Evolutionary conservation across 2,888 invertebrate genomes (phyloP), one percentile per base, ranked within the genome.

Genomic region (Lissocephala sabroskyi): DNA sequence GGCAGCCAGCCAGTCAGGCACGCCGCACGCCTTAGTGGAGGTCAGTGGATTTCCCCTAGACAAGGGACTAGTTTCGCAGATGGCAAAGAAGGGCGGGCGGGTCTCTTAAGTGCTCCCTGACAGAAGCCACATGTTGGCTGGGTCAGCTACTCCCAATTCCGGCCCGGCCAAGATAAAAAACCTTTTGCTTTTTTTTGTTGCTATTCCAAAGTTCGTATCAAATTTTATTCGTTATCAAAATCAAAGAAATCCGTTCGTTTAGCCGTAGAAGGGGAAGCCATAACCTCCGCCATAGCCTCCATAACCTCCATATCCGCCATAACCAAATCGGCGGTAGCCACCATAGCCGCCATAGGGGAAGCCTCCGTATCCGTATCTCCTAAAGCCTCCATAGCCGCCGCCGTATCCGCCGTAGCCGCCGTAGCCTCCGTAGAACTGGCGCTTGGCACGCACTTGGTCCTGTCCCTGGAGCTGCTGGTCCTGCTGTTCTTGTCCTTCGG

Each of bases 11-110:
- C n/a, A n/a, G n/a, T n/a, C n/a, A 52, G 54, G 52, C 61, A 59
- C 56, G n/a, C n/a, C n/a, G 54, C 60, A 56, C 68, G 47, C 16
- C 53, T 55, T 32, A 44, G 47, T 36, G 29, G 59, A 65, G 76
- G 74, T 79, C 66, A 70, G 60, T 55, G 51, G 52, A 59, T 59
- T 65, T 55, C 56, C 56, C 60, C 61, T n/a, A 60, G 60, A 35
- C 42, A 65, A 77, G 81, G 79, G n/a, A n/a, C n/a, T n/a, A n/a
- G n/a, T n/a, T n/a, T n/a, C n/a, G n/a, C n/a, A n/a, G n/a, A n/a
- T n/a, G n/a, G n/a, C n/a, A n/a, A n/a, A n/a, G n/a, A n/a, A n/a
- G n/a, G n/a, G n/a, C n/a, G n/a, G n/a, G n/a, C n/a, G n/a, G n/a
- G n/a, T n/a, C n/a, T n/a, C n/a, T 46, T 18, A 37, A 37, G 19